Evolutionary conservation across 2,888 invertebrate species (phyloP), one percentile per base, ranked within the genome.

Genomic region (Brachylomia viminalis): DNA sequence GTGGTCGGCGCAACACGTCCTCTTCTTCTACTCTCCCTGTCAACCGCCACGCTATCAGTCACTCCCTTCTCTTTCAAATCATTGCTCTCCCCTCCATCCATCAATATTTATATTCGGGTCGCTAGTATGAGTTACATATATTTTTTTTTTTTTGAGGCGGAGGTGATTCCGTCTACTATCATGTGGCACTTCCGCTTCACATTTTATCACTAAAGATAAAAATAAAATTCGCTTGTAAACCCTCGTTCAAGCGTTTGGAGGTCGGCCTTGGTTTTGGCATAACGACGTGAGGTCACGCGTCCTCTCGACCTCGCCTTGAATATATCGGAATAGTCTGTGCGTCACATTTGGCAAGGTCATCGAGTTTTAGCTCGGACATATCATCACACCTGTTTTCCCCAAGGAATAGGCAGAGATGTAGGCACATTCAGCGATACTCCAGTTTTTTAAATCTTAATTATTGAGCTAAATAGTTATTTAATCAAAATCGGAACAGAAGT

Each of bases 171-270:
- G 5, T 38, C 6, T 27, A 8, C 23, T 11, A 27, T 23, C 23
- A 65, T 0, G 7, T 23, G 27, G 10, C 23, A 42, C 0, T 47
- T 76, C 76, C 78, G 69, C 30, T 0, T 33, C 4, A 47, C 4
- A 78, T 42, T 15, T 78, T 69, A 15, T 49, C 42, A 49, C 23
- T 49, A 76, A 76, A 78, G 69, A 58, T 76, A 65, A 76, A 65
- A 75, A 45, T 52, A 45, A 52, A 47, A 76, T 56, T 56, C 33
- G 33, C 56, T 58, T n/a, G 3, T 38, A 67, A 47, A 58, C 49
- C 79, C 56, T 69, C 79, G 30, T 58, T 5, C 23, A 27, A 42
- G 38, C 4, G 30, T 58, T 58, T 20, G n/a, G 62, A 75, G 52
- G 47, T 45, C 33, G 11, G 52, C 76, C 76, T 78, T 69, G 49